Conservation (phyloP, 1,140 invertebrate species). For the Trachelipus rathkii region DNA sequence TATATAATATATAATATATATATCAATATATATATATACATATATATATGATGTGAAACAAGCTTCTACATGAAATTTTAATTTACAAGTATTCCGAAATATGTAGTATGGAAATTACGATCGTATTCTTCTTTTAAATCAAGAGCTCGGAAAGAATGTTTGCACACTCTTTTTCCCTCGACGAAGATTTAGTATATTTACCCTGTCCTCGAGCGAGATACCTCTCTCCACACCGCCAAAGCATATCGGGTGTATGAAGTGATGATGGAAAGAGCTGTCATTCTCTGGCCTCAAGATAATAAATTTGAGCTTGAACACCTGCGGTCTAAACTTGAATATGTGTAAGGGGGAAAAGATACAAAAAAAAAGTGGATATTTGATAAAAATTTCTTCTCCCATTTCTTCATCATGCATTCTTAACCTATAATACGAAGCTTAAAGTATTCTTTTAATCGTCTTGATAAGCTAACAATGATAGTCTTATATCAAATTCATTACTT, state of each 20-base stretch:
- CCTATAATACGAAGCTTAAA: background rate
- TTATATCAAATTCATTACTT: background rate
- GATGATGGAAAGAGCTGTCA: constrained; percentile 6
- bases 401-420: background rate
- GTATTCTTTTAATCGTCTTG: background rate
- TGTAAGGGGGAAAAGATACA: too few relatives aligned
- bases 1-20: too few relatives aligned
- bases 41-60: too few relatives aligned
- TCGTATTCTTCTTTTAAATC: background rate
- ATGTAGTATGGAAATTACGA: too few relatives aligned
- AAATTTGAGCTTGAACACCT: constrained; percentile 12
- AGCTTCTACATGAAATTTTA: too few relatives aligned
- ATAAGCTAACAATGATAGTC: background rate
- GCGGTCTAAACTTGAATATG: background rate
- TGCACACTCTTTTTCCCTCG: background rate
- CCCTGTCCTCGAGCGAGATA: background rate
- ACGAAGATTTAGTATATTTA: constrained; percentile 4
- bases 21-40: too few relatives aligned
- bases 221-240: background rate
- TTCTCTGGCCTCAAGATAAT: constrained; percentile 6
- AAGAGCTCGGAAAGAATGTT: background rate
- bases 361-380: too few relatives aligned
- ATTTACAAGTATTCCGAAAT: too few relatives aligned
- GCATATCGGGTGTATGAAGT: background rate
- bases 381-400: background rate